Evolutionary conservation across 2,797 vertebrate genomes (phyloP), one percentile per base, ranked within the genome.

Genomic region (Centropyge bicolor): DNA sequence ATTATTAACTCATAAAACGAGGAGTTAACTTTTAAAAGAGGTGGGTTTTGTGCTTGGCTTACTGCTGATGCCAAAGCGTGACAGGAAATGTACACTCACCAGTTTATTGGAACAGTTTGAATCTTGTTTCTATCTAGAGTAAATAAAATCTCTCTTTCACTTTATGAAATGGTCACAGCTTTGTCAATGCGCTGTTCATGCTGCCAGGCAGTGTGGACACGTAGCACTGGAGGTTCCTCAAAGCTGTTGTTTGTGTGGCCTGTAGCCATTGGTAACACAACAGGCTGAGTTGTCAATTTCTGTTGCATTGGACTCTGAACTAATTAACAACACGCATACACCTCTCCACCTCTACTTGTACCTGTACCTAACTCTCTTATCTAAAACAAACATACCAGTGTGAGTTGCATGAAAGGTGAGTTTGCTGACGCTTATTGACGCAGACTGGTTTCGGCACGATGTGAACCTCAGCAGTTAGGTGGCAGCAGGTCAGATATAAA

Each of bases 301-400:
- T 62, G 48, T 36, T 56, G n/a, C 72, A 70, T n/a, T 89, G 88
- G 89, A 92, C 91, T 91, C 76, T 92, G 87, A 84, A 86, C 91
- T 74, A 83, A 43, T 81, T 65, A 70, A 51, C 31, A 35, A 51
- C 31, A 72, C n/a, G 2, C 43, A 13, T 20, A n/a, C 52, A 31
- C 48, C n/a, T n/a, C n/a, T n/a, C n/a, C n/a, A 54, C 51, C 16
- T 76, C 55, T 8, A 24, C 31, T 7, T 6, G 41, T 20, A 12
- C 59, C 40, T 48, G 35, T 69, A 52, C 24, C 43, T 31, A 27
- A 68, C 70, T 43, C 7, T 69, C 31, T 63, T 82, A 90, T 90
- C 83, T 85, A 55, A 41, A 71, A 38, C 75, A 81, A 83, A 86
- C 72, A 54, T 3, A 6, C 31, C 14, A 20, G 61, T 48, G 31